Conservation (phyloP, 2,888 invertebrate genomes). For the Callinectes sapidus region DNA sequence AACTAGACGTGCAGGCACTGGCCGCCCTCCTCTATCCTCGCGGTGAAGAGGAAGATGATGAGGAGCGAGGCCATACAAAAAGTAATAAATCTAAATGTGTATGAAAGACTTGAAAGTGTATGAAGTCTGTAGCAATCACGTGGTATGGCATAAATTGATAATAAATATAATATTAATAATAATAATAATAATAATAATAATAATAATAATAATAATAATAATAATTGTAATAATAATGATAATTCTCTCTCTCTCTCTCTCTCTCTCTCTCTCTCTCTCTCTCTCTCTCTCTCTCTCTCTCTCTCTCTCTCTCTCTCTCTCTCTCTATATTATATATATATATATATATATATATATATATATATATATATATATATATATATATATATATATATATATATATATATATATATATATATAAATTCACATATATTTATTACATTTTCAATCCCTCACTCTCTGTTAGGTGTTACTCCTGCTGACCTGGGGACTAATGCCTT, state of each 20-base stretch:
- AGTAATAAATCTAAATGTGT: not conserved
- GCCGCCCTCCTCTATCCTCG: constrained; percentile 26
- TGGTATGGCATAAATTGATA: no score
- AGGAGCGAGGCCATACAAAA: not conserved
- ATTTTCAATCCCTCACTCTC: not conserved
- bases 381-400: constrained; percentile 52
- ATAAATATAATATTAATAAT: no score
- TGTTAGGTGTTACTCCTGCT: not conserved
- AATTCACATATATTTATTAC: constrained; percentile 45
- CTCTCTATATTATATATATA: not conserved
- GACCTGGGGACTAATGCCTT: not conserved
- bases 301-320: no score
- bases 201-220: no score
- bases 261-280: no score
- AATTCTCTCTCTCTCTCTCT: no score
- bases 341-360: constrained; percentile 26
- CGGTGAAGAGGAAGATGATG: not conserved
- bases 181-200: no score
- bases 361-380: constrained; percentile 50
- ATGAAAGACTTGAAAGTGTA: not conserved
- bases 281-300: no score
- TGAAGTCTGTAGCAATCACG: no score
- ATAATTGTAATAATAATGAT: no score
- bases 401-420: constrained; percentile 55
- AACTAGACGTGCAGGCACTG: constrained; percentile 38